A percentile compares a stretch with the other conserved stretches of the same genome.
Conservation (phyloP, 2,888 invertebrate genomes). For the Colostygia pectinataria region DNA sequence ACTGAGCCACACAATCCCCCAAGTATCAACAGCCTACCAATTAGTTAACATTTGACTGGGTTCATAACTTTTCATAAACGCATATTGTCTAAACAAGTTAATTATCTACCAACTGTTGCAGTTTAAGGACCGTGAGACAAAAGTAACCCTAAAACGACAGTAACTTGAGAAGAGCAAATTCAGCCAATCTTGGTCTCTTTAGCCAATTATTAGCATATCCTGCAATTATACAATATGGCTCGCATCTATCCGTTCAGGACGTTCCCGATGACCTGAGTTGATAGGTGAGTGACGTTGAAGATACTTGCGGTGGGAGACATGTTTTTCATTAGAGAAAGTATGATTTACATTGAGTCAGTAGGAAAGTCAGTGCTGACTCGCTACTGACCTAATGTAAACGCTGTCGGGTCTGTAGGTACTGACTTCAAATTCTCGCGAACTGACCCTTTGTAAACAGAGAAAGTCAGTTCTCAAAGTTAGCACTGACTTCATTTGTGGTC, state of each 20-base stretch:
- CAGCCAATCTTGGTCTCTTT: constrained; percentile 59
- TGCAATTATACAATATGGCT: constrained; percentile 53
- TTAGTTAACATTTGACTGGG: not conserved
- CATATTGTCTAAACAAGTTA: not conserved
- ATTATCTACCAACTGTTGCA: constrained; percentile 9
- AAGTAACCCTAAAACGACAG: constrained; percentile 25
- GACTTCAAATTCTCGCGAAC: no score
- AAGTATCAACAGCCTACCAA: no score
- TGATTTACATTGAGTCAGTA: not conserved
- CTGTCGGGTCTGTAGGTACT: no score
- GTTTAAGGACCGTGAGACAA: constrained; percentile 33
- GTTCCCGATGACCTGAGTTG: constrained; percentile 11
- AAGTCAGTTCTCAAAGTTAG: no score
- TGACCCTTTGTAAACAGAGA: no score
- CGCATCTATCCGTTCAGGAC: constrained; percentile 43
- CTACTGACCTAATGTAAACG: no score
- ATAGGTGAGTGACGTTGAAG: constrained; percentile 13
- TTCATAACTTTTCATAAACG: constrained; percentile 7
- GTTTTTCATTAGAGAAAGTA: constrained; percentile 3
- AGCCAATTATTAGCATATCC: constrained; percentile 80
- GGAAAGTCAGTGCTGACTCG: no score
- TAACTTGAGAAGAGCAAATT: constrained; percentile 43
- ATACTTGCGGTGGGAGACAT: constrained; percentile 5
- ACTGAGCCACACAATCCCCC: no score
- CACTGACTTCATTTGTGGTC: no score